Conservation (phyloP, 2,888 invertebrate genomes). For the Clepsis dumicolana region DNA sequence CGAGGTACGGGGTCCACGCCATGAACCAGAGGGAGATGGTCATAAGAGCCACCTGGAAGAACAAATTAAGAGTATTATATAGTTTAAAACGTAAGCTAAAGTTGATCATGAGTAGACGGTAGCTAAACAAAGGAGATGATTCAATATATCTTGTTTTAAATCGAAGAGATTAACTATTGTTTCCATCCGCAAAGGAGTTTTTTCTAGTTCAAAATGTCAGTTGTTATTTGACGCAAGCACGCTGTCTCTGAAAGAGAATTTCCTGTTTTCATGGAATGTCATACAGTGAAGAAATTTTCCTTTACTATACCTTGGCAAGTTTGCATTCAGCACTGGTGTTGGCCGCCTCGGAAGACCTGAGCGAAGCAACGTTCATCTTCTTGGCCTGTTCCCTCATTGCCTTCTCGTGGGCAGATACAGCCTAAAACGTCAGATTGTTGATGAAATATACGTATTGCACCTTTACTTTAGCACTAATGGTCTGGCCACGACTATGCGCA, state of each 20-base stretch:
- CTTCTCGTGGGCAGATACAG: conserved; percentile 91
- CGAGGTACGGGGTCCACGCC: conserved; percentile 93
- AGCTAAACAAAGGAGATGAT: too few relatives aligned
- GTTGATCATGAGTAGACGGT: too few relatives aligned
- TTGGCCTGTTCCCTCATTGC: conserved; percentile 93
- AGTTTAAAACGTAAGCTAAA: too few relatives aligned
- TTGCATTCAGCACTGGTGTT: conserved; percentile 91
- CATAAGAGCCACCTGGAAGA: conserved; percentile 89
- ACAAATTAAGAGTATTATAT: neutral
- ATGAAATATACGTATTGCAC: neutral
- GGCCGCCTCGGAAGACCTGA: conserved; percentile 89
- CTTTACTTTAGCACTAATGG: neutral
- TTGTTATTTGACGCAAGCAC: too few relatives aligned
- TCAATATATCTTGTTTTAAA: too few relatives aligned
- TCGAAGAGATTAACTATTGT: too few relatives aligned
- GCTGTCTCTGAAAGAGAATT: too few relatives aligned
- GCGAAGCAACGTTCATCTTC: conserved; percentile 93
- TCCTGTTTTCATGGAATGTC: too few relatives aligned
- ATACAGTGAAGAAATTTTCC: too few relatives aligned
- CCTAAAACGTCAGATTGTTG: conserved; percentile 62
- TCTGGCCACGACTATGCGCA: neutral
- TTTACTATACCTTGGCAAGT: conserved; percentile 87
- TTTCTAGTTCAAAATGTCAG: too few relatives aligned
- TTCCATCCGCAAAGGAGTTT: too few relatives aligned
- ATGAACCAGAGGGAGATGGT: conserved; percentile 93